Base-by-base conservation (phyloP, 2,888 invertebrate species). In the Peribatodes rhomboidaria region DNA sequence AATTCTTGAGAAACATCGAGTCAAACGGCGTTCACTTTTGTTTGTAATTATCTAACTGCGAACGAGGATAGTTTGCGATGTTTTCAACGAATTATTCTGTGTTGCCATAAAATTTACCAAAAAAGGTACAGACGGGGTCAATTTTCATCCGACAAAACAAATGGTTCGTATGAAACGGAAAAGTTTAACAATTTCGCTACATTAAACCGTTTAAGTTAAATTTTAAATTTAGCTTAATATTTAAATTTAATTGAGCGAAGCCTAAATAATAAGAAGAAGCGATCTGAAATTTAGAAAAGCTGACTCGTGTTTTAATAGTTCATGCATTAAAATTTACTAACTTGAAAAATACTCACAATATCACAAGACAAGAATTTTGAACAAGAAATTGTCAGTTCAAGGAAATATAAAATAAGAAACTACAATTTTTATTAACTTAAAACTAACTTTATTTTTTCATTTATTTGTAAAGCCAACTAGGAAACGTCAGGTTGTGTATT, bases 211-310 rank as follows among this genome's bases (percentile, higher is more conserved):
- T n/a, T n/a, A 53, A 44, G 14, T 11, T 39, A 50, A 63, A 10
- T 57, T 63, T 55, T 53, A 61, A 56, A 61, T 58, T 65, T 47
- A 22, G 46, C 55, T 59, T 47, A 62, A 39, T 58, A 33, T 42
- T 52, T 61, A 11, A 58, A 68, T 70, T 74, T 66, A 75, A 69
- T 71, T 82, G 81, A 87, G 91, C 91, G 78, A 91, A 92, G 91
- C 90, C 88, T 89, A 89, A 91, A 92, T 88, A 83, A 90, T 87
- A 87, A 88, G 82, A 91, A 90, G 80, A 91, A 92, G 90, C 91
- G 75, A 74, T 78, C 75, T 33, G 55, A 44, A 55, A 44, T 71
- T 73, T 72, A 80, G 79, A 84, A 74, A 70, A 71, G 68, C 71
- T 61, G 63, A 67, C 64, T 42, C n/a, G n/a, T 56, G 31, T 61